These are phyloP conservation scores for Phyllotreta striolata DNA, from an alignment of 2,888 invertebrate species.

Conservation along the genomic window DNA sequence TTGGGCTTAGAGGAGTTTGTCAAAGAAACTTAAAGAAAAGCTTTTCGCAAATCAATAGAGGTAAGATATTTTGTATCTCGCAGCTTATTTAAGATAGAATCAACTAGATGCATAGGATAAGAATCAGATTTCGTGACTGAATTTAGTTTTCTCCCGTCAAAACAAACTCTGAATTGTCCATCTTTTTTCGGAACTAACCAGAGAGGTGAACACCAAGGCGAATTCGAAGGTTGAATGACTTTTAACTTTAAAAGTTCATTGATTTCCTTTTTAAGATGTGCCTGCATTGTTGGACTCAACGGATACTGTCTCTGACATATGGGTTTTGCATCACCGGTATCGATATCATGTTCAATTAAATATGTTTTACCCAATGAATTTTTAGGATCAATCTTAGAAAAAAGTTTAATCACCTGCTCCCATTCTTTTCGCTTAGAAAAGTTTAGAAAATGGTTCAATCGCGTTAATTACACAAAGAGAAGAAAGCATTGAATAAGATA, in stretches of 20 bases:
- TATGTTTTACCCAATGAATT: slow-evolving; percentile 19
- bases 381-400: slow-evolving; percentile 15
- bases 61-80: slow-evolving; percentile 48
- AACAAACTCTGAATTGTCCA: slow-evolving; percentile 47
- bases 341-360: slow-evolving; percentile 13
- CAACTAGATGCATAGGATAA: slow-evolving; percentile 50
- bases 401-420: slow-evolving; percentile 1
- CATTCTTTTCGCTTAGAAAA: slow-evolving; percentile 8
- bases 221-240: slow-evolving; percentile 47
- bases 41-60: slow-evolving; percentile 48
- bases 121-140: slow-evolving; percentile 45
- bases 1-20: slow-evolving; percentile 17
- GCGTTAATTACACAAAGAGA: slow-evolving; percentile 12
- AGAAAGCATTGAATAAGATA: slow-evolving; percentile 19
- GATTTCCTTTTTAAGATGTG: slow-evolving; percentile 26
- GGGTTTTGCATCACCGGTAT: slow-evolving; percentile 19
- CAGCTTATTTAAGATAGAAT: slow-evolving; percentile 47
- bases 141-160: slow-evolving; percentile 52
- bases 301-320: slow-evolving; percentile 32
- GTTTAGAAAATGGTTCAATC: slow-evolving; percentile 11
- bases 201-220: slow-evolving; percentile 47
- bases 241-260: slow-evolving; percentile 25
- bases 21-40: slow-evolving; percentile 48
- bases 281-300: slow-evolving; percentile 26
- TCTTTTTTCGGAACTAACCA: slow-evolving; percentile 47